Percentiles rank a stretch among this genome's conserved stretches.
Evolutionary conservation across 2,113 vertebrate species (phyloP).

Genomic region (Scomber japonicus): DNA sequence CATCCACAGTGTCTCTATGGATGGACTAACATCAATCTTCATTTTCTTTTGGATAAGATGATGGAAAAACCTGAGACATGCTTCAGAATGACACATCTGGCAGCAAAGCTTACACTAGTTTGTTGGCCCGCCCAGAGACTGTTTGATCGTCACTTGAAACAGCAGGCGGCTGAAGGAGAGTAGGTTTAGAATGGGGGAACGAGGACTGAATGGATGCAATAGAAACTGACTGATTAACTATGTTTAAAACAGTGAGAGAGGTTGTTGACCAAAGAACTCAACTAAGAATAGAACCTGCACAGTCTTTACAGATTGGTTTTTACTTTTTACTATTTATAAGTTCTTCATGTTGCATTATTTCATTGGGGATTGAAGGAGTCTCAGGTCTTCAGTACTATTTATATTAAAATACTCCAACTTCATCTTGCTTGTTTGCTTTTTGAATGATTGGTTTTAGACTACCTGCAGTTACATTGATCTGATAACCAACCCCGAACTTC

Average conservation of each 20-base stretch:
- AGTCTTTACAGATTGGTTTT: not conserved
- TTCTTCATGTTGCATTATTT: not conserved
- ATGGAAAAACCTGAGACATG: slow-evolving; percentile 24
- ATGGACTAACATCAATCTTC: slow-evolving; percentile 35
- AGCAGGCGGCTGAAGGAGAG: not conserved
- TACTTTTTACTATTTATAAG: not conserved
- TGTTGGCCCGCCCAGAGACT: not conserved
- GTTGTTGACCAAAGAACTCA: not conserved
- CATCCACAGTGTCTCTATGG: slow-evolving; percentile 30
- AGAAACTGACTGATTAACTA: not conserved
- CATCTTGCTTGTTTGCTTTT: too few relatives aligned
- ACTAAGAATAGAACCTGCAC: not conserved
- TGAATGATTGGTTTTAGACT: too few relatives aligned
- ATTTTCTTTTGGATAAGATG: slow-evolving; percentile 12
- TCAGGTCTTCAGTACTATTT: not conserved
- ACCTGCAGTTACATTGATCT: too few relatives aligned
- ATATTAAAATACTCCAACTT: not conserved
- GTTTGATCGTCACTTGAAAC: not conserved
- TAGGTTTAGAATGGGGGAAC: slow-evolving; percentile 13
- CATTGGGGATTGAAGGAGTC: not conserved
- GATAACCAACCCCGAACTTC: too few relatives aligned
- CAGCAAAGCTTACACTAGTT: not conserved
- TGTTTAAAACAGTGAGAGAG: not conserved
- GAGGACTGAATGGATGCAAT: not conserved
- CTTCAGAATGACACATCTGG: slow-evolving; percentile 8